Evolutionary conservation across 2,888 invertebrate genomes (phyloP).

Genomic region (Agelastica alni): DNA sequence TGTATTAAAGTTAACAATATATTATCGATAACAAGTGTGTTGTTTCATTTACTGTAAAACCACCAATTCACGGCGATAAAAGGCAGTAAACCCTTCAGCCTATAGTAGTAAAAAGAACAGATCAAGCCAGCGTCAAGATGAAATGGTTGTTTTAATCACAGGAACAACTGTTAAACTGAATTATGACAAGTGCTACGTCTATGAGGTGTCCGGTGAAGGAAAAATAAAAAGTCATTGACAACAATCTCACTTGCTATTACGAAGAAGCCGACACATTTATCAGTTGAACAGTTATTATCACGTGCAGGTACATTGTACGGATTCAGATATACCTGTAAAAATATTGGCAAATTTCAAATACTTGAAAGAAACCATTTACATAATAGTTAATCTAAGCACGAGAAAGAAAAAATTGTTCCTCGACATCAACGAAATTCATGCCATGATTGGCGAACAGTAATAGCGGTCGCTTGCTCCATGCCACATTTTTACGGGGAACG

Average conservation of each 20-base stretch:
- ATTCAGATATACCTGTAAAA: conserved; percentile 20
- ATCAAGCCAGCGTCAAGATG: too few species aligned
- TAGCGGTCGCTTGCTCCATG: conserved; percentile 7
- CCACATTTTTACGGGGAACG: conserved; percentile 21
- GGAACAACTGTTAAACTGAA: conserved; percentile 37
- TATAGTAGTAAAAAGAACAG: too few species aligned
- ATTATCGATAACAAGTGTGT: too few species aligned
- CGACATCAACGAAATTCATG: conserved; percentile 9
- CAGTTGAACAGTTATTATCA: conserved; percentile 36
- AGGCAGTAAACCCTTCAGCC: too few species aligned
- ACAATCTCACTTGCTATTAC: conserved; percentile 31
- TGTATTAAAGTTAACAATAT: too few species aligned
- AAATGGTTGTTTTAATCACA: conserved; percentile 28
- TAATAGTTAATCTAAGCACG: conserved; percentile 18
- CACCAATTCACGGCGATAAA: too few species aligned
- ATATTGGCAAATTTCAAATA: conserved; percentile 22
- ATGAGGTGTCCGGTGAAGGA: conserved; percentile 33
- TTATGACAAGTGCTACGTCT: conserved; percentile 35
- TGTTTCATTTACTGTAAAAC: too few species aligned
- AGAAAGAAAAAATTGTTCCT: conserved; percentile 4
- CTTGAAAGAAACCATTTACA: conserved; percentile 9
- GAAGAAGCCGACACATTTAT: conserved; percentile 39
- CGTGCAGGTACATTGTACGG: conserved; percentile 29
- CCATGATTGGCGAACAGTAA: conserved; percentile 9
- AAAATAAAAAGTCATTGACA: conserved; percentile 34